Base-by-base conservation (phyloP, 1,140 invertebrate genomes). In the Portunus trituberculatus region DNA sequence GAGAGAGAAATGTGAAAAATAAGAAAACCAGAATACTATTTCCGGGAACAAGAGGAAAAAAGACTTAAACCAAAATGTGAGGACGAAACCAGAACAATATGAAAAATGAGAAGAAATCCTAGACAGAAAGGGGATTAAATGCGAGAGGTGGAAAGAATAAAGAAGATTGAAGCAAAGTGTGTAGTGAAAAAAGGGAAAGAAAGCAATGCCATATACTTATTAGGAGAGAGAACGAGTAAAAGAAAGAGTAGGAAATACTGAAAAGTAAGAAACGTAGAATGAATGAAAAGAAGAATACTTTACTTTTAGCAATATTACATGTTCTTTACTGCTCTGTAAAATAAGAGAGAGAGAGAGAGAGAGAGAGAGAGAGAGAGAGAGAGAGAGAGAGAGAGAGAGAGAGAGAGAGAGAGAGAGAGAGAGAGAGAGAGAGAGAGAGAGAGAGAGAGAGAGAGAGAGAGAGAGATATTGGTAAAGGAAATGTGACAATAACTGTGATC, bases 341-440 rank as follows among this genome's bases (percentile, higher is more conserved):
- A 39, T 39, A 39, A 39, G 1, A 39, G 39, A 39, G 6, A 39
- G 6, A 39, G 39, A 39, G 39, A 39, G 6, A 2, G 39, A 29
- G 83, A 86, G 83, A 86, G 88, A 86, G 83, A 86, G 83, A 86
- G 84, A 87, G 28, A 29, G 84, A 20, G n/a, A 88, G 28, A 88
- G 28, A 31, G 28, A 88, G 29, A 88, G 28, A 32, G 89, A 48
- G 89, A 48, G 89, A 59, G 48, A 91, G 89, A 59, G 89, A 91
- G 39, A 91, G 89, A 91, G 48, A 91, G 89, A 91, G 28, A 48
- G 90, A 59, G 90, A 52, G 90, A 59, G 52, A 39, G 52, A 59
- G 52, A 59, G 52, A 59, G 52, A 59, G 52, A 59, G 52, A 59
- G 52, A 59, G 52, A 59, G 52, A 59, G 52, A 59, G 52, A 59